These are phyloP conservation scores for Andrena haemorrhoa DNA, from an alignment of 2,888 invertebrate genomes.

Conservation along the genomic window DNA sequence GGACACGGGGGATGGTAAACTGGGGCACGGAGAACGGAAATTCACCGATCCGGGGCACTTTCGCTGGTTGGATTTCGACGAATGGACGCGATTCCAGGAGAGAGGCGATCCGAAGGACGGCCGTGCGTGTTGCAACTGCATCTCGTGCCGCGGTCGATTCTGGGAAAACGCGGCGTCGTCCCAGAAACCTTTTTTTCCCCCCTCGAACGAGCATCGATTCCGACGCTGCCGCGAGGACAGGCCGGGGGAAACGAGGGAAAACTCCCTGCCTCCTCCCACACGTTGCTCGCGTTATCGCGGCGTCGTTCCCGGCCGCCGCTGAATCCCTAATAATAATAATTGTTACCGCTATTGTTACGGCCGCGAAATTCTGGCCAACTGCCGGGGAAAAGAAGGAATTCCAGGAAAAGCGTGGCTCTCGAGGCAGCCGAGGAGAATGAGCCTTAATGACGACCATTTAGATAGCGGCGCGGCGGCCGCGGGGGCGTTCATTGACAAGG, in stretches of 20 bases:
- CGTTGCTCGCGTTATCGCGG: conserved; percentile 2
- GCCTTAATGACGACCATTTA: conserved; percentile 55
- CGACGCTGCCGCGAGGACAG: neutral
- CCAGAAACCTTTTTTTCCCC: conserved; percentile 49
- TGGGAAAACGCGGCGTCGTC: conserved; percentile 37
- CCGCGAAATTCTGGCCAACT: conserved; percentile 19
- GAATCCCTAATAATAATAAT: conserved; percentile 14
- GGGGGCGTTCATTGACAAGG: conserved; percentile 1
- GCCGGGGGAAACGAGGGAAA: neutral
- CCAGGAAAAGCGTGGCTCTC: conserved; percentile 33
- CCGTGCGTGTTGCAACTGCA: conserved; percentile 35
- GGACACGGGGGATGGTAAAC: neutral
- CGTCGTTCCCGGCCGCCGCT: conserved; percentile 13
- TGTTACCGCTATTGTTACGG: conserved; percentile 15
- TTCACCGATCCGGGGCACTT: conserved; percentile 2
- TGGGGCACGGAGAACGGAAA: neutral
- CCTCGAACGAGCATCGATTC: neutral
- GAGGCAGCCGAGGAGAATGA: conserved; percentile 24
- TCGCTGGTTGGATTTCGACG: neutral
- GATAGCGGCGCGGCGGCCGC: conserved; percentile 3
- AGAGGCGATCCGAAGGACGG: conserved; percentile 31
- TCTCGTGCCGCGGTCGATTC: conserved; percentile 34
- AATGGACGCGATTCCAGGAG: conserved; percentile 3
- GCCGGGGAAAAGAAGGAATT: conserved; percentile 21
- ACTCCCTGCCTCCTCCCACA: neutral